Evolutionary conservation across 1,140 invertebrate species (phyloP).

Genomic region (Caerostris darwini): DNA sequence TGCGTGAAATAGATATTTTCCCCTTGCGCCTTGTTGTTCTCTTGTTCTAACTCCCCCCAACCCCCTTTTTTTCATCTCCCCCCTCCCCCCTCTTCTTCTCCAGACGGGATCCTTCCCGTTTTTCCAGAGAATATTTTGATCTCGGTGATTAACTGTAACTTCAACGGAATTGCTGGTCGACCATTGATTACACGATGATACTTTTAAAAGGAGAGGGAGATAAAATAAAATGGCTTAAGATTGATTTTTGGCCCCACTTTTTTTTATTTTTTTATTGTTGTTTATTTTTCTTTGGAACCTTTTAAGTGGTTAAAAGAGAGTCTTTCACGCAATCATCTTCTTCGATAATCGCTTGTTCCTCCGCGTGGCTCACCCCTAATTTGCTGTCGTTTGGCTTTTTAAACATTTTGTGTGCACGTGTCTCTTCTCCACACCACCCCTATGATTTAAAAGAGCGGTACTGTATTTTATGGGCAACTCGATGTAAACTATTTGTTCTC

Average conservation of each 20-base stretch:
- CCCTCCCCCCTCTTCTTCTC: neutral
- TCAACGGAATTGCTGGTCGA: conserved; percentile 57
- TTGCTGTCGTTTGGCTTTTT: conserved; percentile 67
- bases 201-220: neutral
- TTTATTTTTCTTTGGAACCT: conserved; percentile 50
- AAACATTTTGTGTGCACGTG: conserved; percentile 20
- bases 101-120: conserved; percentile 26
- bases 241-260: conserved; percentile 46
- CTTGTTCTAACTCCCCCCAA: neutral
- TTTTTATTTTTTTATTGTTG: neutral
- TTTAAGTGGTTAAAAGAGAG: conserved; percentile 72
- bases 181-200: conserved; percentile 67
- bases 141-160: conserved; percentile 75
- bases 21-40: conserved; percentile 15
- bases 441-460: neutral
- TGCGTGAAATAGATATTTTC: conserved; percentile 76
- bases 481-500: conserved; percentile 31
- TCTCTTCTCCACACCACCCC: neutral
- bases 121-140: conserved; percentile 60
- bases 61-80: conserved; percentile 3
- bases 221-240: conserved; percentile 71
- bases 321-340: conserved; percentile 65
- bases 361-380: conserved; percentile 59
- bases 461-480: conserved; percentile 40
- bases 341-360: conserved; percentile 68